Evolutionary conservation across 1,140 invertebrate species (phyloP).

Genomic region (Dinothrombium tinctorium): DNA sequence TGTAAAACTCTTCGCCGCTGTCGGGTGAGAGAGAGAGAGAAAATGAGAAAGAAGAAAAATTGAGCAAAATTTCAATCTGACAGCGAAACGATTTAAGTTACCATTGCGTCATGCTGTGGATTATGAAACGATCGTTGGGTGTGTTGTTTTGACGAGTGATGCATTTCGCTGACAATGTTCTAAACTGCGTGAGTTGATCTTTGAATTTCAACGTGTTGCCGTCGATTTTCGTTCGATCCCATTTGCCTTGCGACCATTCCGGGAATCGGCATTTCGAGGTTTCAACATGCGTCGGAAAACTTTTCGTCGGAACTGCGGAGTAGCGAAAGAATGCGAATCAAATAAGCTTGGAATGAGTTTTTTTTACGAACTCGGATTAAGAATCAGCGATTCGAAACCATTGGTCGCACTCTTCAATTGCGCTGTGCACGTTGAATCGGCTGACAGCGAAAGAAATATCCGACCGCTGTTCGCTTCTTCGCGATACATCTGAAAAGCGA

Average conservation of each 20-base stretch:
- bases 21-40: slow-evolving; percentile 5
- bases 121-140: slow-evolving; percentile 25
- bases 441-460: slow-evolving; percentile 36
- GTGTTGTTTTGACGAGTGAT: slow-evolving; percentile 16
- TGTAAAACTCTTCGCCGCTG: slow-evolving; percentile 37
- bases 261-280: slow-evolving; percentile 28
- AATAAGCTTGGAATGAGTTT: neutral
- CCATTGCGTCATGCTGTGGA: slow-evolving; percentile 31
- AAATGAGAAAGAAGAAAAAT: neutral
- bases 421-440: slow-evolving; percentile 37
- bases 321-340: too few species aligned
- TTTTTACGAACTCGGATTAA: slow-evolving; percentile 21
- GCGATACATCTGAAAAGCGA: slow-evolving; percentile 24
- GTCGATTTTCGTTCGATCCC: slow-evolving; percentile 33
- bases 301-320: too few species aligned
- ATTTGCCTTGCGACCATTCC: slow-evolving; percentile 36
- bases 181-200: slow-evolving; percentile 33
- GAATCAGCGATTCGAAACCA: slow-evolving; percentile 33
- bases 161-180: slow-evolving; percentile 35
- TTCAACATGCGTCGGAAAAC: slow-evolving; percentile 11
- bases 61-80: neutral
- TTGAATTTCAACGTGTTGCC: slow-evolving; percentile 34
- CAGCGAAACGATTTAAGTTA: slow-evolving; percentile 11
- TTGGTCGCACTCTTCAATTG: slow-evolving; percentile 30
- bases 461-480: slow-evolving; percentile 29